These are phyloP conservation scores for Vulpes ferrilata DNA, from an alignment of 2,113 vertebrate genomes.

Conservation along the genomic window DNA sequence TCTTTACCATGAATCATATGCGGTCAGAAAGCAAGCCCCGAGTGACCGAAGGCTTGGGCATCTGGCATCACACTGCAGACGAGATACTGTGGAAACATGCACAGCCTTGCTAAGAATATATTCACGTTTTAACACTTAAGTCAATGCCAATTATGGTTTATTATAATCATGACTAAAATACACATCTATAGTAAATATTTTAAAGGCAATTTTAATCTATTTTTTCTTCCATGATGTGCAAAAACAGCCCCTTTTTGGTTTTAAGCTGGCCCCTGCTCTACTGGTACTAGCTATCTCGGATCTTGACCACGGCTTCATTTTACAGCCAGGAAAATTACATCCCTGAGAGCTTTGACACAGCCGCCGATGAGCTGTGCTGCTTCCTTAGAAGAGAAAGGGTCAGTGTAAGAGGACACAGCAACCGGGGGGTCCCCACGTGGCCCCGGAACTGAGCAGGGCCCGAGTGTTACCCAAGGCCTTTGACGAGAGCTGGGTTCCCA, in stretches of 20 bases:
- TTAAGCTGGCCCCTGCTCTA: not conserved
- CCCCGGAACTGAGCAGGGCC: not conserved
- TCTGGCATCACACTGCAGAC: not conserved
- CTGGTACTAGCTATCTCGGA: not conserved
- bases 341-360: not conserved
- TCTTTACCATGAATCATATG: not conserved
- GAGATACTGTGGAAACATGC: not conserved
- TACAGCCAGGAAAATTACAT: conserved; percentile 40
- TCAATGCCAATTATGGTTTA: conserved; percentile 2
- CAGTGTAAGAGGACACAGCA: not conserved
- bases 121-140: conserved; percentile 32
- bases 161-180: conserved; percentile 11
- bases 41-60: not conserved
- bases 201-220: conserved; percentile 40
- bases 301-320: conserved; percentile 20
- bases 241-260: not conserved
- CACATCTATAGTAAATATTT: conserved; percentile 23
- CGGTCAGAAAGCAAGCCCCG: conserved; percentile 33
- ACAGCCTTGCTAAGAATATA: conserved; percentile 3
- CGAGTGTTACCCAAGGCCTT: not conserved
- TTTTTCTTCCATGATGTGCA: conserved; percentile 23
- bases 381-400: conserved; percentile 24
- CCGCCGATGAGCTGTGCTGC: not conserved
- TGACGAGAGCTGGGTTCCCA: not conserved
- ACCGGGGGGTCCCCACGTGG: not conserved